phyloP scores from a whole-genome alignment of 23 tunicate species.

The Diplosoma virens region DNA sequence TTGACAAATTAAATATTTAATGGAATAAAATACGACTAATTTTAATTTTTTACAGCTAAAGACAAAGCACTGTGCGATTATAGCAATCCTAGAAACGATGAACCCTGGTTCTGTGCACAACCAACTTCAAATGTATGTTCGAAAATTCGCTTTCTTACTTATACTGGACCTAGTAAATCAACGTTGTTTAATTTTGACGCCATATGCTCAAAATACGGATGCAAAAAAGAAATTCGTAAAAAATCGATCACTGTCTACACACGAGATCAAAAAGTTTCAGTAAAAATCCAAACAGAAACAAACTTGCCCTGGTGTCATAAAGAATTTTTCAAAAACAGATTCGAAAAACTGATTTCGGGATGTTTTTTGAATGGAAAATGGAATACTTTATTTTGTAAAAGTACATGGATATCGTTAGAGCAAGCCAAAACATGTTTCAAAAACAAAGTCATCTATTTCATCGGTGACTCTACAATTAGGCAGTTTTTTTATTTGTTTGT shows the following conservation, averaged over 20 bases:
- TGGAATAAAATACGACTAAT: no score
- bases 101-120: constrained; percentile 43
- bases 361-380: constrained; percentile 4
- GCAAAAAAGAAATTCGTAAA: not conserved
- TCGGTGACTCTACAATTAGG: constrained; percentile 71
- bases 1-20: no score
- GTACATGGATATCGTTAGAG: not conserved
- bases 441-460: constrained; percentile 42
- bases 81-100: constrained; percentile 36
- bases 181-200: not conserved
- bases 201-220: not conserved
- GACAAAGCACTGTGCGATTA: constrained; percentile 11
- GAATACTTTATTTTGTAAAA: not conserved
- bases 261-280: no score
- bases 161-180: not conserved
- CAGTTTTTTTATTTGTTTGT: constrained; percentile 36
- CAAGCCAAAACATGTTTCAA: not conserved
- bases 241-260: no score
- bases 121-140: constrained; percentile 27
- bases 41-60: not conserved
- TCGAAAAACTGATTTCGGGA: no score
- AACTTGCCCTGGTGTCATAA: no score
- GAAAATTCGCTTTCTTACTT: not conserved
- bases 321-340: no score
- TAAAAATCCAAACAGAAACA: no score